These are phyloP conservation scores for Synanthedon formicaeformis DNA, from an alignment of 2,888 invertebrate genomes.

Conservation along the genomic window DNA sequence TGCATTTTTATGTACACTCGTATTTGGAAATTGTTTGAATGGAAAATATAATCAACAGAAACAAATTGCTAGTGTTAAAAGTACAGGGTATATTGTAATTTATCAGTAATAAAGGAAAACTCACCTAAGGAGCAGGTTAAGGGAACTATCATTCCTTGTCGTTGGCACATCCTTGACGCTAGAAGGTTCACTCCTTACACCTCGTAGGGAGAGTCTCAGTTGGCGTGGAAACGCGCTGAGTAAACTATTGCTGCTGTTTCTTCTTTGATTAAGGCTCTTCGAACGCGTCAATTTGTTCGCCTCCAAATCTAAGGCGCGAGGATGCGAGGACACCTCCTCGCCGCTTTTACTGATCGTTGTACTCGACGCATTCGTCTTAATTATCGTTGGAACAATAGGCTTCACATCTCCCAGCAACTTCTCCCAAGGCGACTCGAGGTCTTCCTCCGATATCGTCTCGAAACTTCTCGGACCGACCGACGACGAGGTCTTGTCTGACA, in stretches of 20 bases:
- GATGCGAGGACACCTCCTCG: constrained; percentile 42
- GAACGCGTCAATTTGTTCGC: constrained; percentile 55
- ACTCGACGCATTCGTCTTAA: constrained; percentile 58
- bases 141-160: constrained; percentile 61
- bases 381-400: constrained; percentile 56
- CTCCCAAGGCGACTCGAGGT: constrained; percentile 56
- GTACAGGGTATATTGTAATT: neutral
- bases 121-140: constrained; percentile 64
- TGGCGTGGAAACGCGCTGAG: constrained; percentile 66
- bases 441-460: constrained; percentile 65
- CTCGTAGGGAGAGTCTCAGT: constrained; percentile 62
- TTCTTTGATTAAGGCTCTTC: constrained; percentile 60
- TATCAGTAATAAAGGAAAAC: constrained; percentile 11
- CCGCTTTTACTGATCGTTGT: constrained; percentile 39
- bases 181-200: constrained; percentile 61
- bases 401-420: constrained; percentile 59
- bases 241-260: constrained; percentile 62
- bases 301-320: constrained; percentile 43
- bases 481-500: constrained; percentile 64
- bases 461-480: constrained; percentile 64
- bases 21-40: no score
- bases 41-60: no score
- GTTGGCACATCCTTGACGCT: constrained; percentile 63
- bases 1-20: no score
- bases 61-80: neutral